A percentile compares a stretch with the other conserved stretches of the same genome.
Conservation (phyloP, 2,797 vertebrate species). For the Chaetophractus vellerosus region DNA sequence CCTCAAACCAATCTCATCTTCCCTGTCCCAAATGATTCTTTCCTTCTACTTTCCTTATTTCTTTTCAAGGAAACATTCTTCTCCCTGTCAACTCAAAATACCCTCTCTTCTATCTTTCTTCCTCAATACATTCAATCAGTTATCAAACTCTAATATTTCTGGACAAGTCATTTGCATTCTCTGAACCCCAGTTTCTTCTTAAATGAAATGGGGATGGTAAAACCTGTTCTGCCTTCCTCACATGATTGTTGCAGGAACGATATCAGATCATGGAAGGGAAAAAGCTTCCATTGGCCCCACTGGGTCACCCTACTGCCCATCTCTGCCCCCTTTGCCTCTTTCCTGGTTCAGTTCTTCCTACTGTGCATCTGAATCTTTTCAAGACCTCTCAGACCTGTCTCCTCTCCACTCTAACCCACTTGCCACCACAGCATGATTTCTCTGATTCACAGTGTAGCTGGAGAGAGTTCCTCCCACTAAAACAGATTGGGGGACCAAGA, state of each 20-base stretch:
- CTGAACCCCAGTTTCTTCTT: background rate
- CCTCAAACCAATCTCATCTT: background rate
- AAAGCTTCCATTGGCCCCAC: background rate
- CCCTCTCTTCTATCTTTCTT: background rate
- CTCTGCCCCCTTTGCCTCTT: background rate
- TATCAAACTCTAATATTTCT: background rate
- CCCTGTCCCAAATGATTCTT: background rate
- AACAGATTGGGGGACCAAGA: background rate
- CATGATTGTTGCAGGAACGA: background rate
- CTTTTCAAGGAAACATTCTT: constrained; percentile 15
- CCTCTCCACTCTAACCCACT: background rate
- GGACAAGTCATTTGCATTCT: background rate
- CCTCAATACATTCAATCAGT: background rate
- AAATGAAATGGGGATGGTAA: background rate
- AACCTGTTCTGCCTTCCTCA: background rate
- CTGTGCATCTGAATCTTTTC: background rate
- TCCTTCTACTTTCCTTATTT: constrained; percentile 14
- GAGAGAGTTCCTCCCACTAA: background rate
- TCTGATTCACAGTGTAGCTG: background rate
- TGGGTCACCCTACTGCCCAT: background rate
- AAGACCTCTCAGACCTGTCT: background rate
- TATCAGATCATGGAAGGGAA: background rate
- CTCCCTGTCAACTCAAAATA: background rate
- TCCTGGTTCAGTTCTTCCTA: background rate
- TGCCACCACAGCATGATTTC: background rate